phyloP scores from a whole-genome alignment of 92 coral and sea anemone species.

The Porites evermanni region DNA sequence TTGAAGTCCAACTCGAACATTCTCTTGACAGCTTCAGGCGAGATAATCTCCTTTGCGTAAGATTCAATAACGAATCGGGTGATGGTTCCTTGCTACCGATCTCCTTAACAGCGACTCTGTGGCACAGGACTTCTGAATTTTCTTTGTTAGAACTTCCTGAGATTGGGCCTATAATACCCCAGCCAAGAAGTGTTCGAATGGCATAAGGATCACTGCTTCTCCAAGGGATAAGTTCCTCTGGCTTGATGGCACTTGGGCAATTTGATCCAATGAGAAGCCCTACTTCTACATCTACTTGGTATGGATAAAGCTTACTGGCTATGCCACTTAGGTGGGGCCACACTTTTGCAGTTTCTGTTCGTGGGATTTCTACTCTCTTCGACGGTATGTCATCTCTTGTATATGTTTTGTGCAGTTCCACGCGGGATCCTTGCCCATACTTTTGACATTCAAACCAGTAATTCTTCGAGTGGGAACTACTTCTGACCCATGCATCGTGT shows the following conservation, averaged over 20 bases:
- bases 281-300: conserved; percentile 29
- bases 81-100: conserved; percentile 51
- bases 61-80: conserved; percentile 53
- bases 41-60: conserved; percentile 57
- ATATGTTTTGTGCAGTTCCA: conserved; percentile 61
- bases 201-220: conserved; percentile 62
- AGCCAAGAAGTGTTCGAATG: conserved; percentile 41
- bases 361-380: conserved; percentile 41
- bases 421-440: conserved; percentile 26
- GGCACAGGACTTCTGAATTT: conserved; percentile 42
- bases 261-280: conserved; percentile 52
- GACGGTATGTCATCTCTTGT: conserved; percentile 53
- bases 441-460: conserved; percentile 38
- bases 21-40: conserved; percentile 61
- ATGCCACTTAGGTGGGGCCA: conserved; percentile 47
- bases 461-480: conserved; percentile 49
- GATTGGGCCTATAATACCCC: conserved; percentile 53
- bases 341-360: conserved; percentile 39
- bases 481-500: conserved; percentile 60
- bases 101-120: conserved; percentile 60
- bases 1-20: conserved; percentile 68
- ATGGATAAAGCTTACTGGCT: conserved; percentile 25
- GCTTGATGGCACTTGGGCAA: conserved; percentile 38
- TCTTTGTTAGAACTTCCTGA: conserved; percentile 18
- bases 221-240: conserved; percentile 46